Evolutionary conservation across 2,797 vertebrate species (phyloP).

Genomic region (Acanthurus tractus): DNA sequence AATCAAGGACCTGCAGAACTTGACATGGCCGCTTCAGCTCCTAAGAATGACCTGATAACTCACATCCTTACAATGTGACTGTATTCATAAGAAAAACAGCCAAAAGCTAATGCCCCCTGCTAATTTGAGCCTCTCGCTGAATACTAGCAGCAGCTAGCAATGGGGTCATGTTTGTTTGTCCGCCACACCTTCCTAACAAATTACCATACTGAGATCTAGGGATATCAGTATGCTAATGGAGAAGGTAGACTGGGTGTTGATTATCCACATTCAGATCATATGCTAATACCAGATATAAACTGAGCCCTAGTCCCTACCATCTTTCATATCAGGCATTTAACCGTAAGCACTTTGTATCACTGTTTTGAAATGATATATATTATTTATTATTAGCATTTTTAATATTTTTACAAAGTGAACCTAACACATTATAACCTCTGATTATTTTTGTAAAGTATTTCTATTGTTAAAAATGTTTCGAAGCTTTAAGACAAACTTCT

Average conservation of each 20-base stretch:
- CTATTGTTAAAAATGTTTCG: conserved; percentile 37
- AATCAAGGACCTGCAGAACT: too few species aligned
- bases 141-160: background rate
- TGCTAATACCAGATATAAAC: background rate
- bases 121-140: background rate
- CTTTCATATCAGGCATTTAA: conserved; percentile 1
- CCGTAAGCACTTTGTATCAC: conserved; percentile 63
- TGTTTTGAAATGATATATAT: conserved; percentile 53
- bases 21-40: too few species aligned
- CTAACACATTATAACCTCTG: conserved; percentile 41
- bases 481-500: conserved; percentile 25
- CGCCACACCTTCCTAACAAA: background rate
- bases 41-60: too few species aligned
- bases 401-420: conserved; percentile 49
- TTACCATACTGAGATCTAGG: background rate
- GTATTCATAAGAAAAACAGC: background rate
- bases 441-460: conserved; percentile 39
- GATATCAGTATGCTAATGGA: too few species aligned
- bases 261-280: background rate
- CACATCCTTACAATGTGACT: background rate
- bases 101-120: background rate
- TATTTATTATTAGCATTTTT: conserved; percentile 28
- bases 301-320: background rate
- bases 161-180: background rate
- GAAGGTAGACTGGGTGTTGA: background rate